Evolutionary conservation across 2,113 vertebrate species (phyloP).

Genomic region (Tonatia bakeri): DNA sequence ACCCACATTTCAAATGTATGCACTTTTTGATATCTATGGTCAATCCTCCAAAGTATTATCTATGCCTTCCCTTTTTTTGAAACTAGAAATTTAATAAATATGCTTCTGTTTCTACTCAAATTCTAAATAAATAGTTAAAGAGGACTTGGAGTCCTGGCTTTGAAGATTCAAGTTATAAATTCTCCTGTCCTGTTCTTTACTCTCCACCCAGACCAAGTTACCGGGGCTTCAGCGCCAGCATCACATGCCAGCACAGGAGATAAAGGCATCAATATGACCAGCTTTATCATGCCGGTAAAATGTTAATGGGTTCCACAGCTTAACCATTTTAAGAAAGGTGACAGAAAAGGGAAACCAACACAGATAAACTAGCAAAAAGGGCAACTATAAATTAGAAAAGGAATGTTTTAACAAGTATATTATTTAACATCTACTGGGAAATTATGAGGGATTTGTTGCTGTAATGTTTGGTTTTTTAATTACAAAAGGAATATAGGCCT

Average conservation of each 20-base stretch:
- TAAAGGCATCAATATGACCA: constrained; percentile 52
- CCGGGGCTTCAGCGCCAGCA: background rate
- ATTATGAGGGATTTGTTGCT: background rate
- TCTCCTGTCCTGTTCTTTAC: background rate
- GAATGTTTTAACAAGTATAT: background rate
- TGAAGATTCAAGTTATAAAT: constrained; percentile 20
- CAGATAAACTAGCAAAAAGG: constrained; percentile 40
- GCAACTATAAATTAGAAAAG: background rate
- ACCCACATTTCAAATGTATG: background rate
- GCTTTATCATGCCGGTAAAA: constrained; percentile 62
- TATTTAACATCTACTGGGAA: background rate
- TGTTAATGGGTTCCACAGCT: constrained; percentile 46
- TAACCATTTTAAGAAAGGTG: constrained; percentile 41
- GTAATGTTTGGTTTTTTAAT: background rate
- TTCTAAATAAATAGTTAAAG: background rate
- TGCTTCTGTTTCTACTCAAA: background rate
- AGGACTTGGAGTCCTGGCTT: background rate
- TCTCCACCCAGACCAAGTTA: background rate
- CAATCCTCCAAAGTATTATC: background rate
- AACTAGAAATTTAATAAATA: background rate
- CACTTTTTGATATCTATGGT: background rate
- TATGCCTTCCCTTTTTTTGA: background rate
- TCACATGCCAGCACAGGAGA: constrained; percentile 43
- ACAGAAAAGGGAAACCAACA: constrained; percentile 28
- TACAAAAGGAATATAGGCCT: background rate